phyloP scores from a whole-genome alignment of 2,888 invertebrate genomes.

The Ganaspis brasiliensis region DNA sequence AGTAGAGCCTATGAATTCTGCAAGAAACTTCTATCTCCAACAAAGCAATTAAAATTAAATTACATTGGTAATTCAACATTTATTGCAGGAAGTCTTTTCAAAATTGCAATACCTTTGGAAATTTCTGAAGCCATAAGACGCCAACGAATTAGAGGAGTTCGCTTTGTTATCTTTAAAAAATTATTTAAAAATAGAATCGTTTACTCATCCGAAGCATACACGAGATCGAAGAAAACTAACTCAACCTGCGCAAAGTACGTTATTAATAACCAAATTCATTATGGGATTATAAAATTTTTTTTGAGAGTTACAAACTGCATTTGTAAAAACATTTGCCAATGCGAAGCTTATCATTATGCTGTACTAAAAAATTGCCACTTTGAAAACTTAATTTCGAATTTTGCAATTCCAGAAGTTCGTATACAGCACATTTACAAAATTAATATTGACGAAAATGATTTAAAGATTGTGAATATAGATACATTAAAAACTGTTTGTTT shows the following conservation, averaged over 20 bases:
- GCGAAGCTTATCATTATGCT: conserved; percentile 44
- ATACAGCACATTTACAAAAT: not conserved
- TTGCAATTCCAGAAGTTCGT: not conserved
- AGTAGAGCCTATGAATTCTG: conserved; percentile 5
- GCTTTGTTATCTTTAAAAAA: conserved; percentile 44
- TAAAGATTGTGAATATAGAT: not conserved
- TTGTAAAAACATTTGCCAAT: conserved; percentile 46
- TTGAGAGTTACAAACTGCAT: conserved; percentile 47
- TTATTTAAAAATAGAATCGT: conserved; percentile 51
- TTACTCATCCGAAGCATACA: conserved; percentile 47
- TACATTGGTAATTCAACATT: conserved; percentile 38
- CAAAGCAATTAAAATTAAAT: conserved; percentile 44
- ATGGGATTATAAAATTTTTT: conserved; percentile 50
- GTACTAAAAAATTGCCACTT: conserved; percentile 19
- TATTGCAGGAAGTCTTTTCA: conserved; percentile 43
- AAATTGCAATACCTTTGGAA: conserved; percentile 23
- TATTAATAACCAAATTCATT: conserved; percentile 1
- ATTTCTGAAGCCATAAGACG: conserved; percentile 27
- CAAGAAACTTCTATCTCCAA: conserved; percentile 42
- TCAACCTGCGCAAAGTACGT: conserved; percentile 48
- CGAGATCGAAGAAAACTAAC: conserved; percentile 46
- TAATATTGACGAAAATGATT: not conserved
- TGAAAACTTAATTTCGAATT: conserved; percentile 8
- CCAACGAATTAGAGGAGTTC: conserved; percentile 19
- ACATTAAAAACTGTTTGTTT: not conserved